Evolutionary conservation across 2,888 invertebrate species (phyloP).

Genomic region (Prosopocoilus inquinatus): DNA sequence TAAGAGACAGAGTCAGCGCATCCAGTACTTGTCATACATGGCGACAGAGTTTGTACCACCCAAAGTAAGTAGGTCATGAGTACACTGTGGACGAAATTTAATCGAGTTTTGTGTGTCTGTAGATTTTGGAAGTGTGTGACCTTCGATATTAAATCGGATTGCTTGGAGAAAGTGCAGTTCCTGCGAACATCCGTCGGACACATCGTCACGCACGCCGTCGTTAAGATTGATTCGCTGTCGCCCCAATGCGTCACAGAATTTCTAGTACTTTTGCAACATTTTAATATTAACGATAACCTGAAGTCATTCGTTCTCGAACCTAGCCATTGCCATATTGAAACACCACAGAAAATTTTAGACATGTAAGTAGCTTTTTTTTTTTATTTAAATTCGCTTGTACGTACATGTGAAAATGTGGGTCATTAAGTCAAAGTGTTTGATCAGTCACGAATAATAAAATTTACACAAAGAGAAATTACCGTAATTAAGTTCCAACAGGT

Average conservation of each 20-base stretch:
- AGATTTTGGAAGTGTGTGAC: constrained; percentile 48
- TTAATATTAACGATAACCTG: constrained; percentile 45
- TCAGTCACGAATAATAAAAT: too few relatives aligned
- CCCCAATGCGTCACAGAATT: constrained; percentile 45
- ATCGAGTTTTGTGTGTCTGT: constrained; percentile 20
- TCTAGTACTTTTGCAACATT: constrained; percentile 41
- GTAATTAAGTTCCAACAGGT: too few relatives aligned
- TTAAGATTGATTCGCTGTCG: constrained; percentile 44
- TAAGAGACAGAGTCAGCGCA: constrained; percentile 45
- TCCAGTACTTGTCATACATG: constrained; percentile 48
- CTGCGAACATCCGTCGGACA: constrained; percentile 41
- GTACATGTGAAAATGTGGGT: too few relatives aligned
- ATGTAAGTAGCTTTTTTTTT: background rate
- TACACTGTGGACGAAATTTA: too few relatives aligned
- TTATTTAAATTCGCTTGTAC: too few relatives aligned
- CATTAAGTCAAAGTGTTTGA: too few relatives aligned
- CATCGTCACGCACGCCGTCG: constrained; percentile 42
- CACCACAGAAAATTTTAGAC: constrained; percentile 27
- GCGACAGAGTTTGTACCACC: constrained; percentile 47
- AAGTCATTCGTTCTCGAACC: constrained; percentile 47
- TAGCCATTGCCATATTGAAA: constrained; percentile 46
- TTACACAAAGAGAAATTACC: too few relatives aligned
- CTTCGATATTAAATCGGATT: constrained; percentile 42
- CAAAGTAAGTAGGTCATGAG: constrained; percentile 38
- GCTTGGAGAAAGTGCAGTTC: constrained; percentile 43